Evolutionary conservation across 2,797 vertebrate genomes (phyloP), one percentile per base, ranked within the genome.

Genomic region (Podargus strigoides): DNA sequence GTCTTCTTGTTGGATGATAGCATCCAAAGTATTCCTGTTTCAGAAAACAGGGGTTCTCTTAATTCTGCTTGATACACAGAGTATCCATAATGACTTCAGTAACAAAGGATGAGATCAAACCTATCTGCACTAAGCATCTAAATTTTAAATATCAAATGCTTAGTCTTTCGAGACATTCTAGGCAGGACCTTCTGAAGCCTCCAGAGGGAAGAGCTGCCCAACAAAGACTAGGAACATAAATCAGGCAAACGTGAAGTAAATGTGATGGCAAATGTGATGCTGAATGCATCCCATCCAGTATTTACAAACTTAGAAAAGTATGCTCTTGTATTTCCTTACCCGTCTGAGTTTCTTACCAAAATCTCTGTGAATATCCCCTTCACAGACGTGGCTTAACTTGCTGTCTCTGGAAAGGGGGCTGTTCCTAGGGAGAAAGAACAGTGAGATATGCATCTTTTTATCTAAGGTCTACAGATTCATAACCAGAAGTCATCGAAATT

Each of bases 401-500:
- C 15, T 75, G 18, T 50, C 24, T 50, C 27, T 27, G 63, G 55
- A 63, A 90, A 47, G 5, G 1, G 7, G 4, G 4, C 32, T 63
- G 27, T 73, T 82, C 76, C 68, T 28, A 73, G 56, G 73, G 83
- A 86, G 46, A 82, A 93, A 68, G 44, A 34, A 63, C 30, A 56
- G 39, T 44, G 32, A 63, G 47, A 53, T 63, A 39, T 5, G 36
- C 3, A 36, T 63, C 32, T 82, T 92, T 85, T 85, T 63, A 77
- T 47, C 36, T 55, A 53, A 55, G 22, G 1, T 67, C 74, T 70
- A 74, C 52, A 76, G 49, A 56, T 74, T 72, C 56, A 64, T 55
- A 70, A 79, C 87, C 60, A 74, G 37, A 90, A 94, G 30, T 84
- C 58, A 39, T 67, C 84, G 53, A 90, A 93, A 85, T 87, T 89